These are phyloP conservation scores for Drosophila punjabiensis DNA, from an alignment of 1,140 invertebrate genomes.

Conservation along the genomic window DNA sequence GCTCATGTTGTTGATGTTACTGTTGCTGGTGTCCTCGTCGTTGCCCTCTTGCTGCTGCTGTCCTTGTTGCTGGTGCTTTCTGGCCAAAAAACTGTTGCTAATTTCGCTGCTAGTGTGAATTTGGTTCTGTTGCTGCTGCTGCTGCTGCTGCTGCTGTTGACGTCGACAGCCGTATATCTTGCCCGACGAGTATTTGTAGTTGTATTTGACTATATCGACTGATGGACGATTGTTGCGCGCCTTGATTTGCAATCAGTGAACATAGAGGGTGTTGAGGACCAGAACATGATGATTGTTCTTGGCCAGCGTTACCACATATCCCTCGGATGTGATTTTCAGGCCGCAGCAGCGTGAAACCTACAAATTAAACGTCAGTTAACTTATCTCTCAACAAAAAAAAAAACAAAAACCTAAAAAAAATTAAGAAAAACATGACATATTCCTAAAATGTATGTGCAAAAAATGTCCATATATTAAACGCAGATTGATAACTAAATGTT, in stretches of 20 bases:
- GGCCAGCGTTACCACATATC: conserved; percentile 97
- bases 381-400: neutral
- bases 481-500: neutral
- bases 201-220: conserved; percentile 78
- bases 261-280: conserved; percentile 97
- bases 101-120: conserved; percentile 1
- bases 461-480: neutral
- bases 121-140: neutral
- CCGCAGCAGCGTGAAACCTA: conserved; percentile 98
- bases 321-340: conserved; percentile 97
- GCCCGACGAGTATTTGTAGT: conserved; percentile 74
- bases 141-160: conserved; percentile 40
- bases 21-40: neutral
- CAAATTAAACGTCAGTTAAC: conserved; percentile 13
- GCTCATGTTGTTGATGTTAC: neutral
- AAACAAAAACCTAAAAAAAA: neutral
- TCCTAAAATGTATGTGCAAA: neutral
- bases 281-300: conserved; percentile 99
- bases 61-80: neutral
- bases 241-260: conserved; percentile 89
- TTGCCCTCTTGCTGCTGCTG: neutral
- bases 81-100: neutral
- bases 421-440: neutral
- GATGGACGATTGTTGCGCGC: conserved; percentile 75
- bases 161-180: conserved; percentile 69